Percentiles rank a stretch among this genome's conserved stretches.
phyloP scores from a whole-genome alignment of 2,113 vertebrate genomes.

The Centrocercus urophasianus region DNA sequence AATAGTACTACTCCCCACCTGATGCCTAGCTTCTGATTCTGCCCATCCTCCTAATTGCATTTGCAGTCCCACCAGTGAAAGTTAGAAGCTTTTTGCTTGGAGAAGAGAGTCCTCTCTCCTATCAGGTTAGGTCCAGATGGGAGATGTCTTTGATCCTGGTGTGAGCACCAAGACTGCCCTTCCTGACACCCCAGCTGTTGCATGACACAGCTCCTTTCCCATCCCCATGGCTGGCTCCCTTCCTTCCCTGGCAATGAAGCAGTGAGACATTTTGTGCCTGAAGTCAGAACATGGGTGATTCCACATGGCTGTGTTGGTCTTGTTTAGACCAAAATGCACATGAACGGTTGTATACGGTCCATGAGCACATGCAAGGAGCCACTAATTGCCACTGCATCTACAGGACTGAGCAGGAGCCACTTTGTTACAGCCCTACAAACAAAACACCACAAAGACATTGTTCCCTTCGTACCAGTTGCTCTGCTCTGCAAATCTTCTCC shows the following conservation, averaged over 20 bases:
- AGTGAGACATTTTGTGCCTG: background rate
- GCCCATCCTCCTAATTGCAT: background rate
- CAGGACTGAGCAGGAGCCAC: background rate
- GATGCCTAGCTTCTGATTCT: background rate
- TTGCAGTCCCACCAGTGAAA: background rate
- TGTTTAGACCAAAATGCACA: background rate
- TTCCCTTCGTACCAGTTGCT: background rate
- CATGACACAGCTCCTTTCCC: background rate
- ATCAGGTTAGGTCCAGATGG: too few relatives aligned
- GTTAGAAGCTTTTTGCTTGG: background rate
- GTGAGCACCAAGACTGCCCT: background rate
- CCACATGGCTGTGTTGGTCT: background rate
- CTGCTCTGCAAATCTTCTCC: background rate
- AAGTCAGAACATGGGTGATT: background rate
- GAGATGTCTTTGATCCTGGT: background rate
- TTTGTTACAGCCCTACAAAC: background rate
- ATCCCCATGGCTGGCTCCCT: background rate
- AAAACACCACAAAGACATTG: background rate
- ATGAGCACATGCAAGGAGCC: background rate
- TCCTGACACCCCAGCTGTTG: background rate
- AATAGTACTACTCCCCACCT: background rate
- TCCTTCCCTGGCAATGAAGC: background rate
- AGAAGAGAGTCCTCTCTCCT: background rate
- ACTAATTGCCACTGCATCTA: background rate
- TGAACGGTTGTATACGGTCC: background rate